These are phyloP conservation scores for Cebus imitator DNA, from an alignment of 2,113 vertebrate genomes.

Conservation along the genomic window DNA sequence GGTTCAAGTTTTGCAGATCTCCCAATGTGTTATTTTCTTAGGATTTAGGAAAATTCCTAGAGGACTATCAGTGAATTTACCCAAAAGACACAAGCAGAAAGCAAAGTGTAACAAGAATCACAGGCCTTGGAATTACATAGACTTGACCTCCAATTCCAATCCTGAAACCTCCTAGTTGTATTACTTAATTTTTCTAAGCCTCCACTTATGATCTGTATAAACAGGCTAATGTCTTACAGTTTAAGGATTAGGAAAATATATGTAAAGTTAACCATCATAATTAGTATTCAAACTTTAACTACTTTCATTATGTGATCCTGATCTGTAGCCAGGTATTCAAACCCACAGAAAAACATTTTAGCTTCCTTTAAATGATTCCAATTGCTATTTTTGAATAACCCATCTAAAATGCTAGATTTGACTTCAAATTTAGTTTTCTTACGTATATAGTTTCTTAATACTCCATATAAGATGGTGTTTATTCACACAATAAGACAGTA, in stretches of 20 bases:
- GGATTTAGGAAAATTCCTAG: neutral
- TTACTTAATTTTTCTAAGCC: neutral
- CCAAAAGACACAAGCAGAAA: neutral
- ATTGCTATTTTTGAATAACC: neutral
- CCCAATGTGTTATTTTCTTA: neutral
- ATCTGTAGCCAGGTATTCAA: neutral
- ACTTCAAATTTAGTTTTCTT: slow-evolving; percentile 14
- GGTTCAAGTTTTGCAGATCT: neutral
- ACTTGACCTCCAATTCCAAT: neutral
- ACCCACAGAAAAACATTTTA: neutral
- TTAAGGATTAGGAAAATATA: slow-evolving; percentile 34
- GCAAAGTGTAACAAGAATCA: neutral
- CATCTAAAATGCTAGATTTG: neutral
- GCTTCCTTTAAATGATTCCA: slow-evolving; percentile 13
- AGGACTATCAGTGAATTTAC: neutral
- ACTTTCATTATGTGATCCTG: neutral
- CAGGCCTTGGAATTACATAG: neutral
- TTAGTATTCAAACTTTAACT: neutral
- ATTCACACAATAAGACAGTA: neutral
- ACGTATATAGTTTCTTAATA: neutral
- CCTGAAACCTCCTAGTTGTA: neutral
- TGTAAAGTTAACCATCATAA: neutral
- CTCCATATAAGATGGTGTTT: neutral
- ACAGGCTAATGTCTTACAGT: neutral
- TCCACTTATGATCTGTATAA: neutral